A percentile compares a stretch with the other conserved stretches of the same genome.
phyloP scores from a whole-genome alignment of 2,113 vertebrate genomes.

The Amblyopsis rosae region DNA sequence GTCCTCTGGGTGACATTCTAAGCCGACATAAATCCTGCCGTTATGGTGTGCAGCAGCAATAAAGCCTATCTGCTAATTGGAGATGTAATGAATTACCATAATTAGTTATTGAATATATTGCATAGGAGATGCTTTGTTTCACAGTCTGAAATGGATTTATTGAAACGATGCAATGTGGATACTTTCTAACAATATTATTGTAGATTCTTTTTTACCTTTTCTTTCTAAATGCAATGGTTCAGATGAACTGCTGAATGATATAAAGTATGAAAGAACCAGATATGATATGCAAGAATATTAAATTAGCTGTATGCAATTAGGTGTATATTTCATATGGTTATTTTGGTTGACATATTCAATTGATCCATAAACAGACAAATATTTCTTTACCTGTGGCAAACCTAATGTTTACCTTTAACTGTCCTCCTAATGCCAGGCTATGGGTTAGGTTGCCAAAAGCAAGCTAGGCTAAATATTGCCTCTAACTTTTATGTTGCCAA shows the following conservation, averaged over 20 bases:
- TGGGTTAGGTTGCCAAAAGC: constrained; percentile 64
- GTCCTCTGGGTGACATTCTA: constrained; percentile 99
- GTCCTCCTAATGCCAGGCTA: constrained; percentile 68
- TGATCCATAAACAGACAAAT: constrained; percentile 76
- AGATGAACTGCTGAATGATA: too few species aligned
- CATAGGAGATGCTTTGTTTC: constrained; percentile 89
- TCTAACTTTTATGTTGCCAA: constrained; percentile 78
- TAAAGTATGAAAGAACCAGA: too few species aligned
- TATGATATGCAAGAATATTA: too few species aligned
- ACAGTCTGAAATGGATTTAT: constrained; percentile 3
- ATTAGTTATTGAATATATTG: constrained; percentile 98
- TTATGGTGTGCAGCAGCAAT: constrained; percentile 94
- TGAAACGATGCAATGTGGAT: constrained; percentile 11
- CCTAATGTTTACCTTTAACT: constrained; percentile 80
- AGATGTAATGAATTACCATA: constrained; percentile 99
- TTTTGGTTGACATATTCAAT: background rate
- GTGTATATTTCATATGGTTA: too few species aligned
- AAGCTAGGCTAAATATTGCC: constrained; percentile 78
- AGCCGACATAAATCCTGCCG: constrained; percentile 97
- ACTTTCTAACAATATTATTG: background rate
- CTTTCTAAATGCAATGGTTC: too few species aligned
- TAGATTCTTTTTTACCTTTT: background rate
- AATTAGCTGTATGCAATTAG: too few species aligned
- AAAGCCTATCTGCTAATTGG: constrained; percentile 99
- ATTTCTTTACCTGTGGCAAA: constrained; percentile 81